These are phyloP conservation scores for Lophius piscatorius DNA, from an alignment of 2,113 vertebrate genomes.

Conservation along the genomic window DNA sequence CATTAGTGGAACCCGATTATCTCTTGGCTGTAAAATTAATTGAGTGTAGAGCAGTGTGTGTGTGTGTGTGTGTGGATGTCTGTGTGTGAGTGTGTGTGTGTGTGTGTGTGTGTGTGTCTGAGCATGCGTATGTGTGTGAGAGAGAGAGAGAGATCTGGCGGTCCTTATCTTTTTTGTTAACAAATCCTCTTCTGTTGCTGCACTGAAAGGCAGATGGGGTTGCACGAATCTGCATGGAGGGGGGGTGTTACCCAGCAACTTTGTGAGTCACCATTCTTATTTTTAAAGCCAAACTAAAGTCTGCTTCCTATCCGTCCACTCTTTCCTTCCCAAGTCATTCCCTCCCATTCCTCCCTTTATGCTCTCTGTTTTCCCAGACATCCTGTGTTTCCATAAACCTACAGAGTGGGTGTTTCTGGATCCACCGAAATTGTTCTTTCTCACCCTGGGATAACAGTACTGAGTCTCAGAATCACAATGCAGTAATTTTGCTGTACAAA, in stretches of 20 bases:
- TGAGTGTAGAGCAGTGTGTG: slow-evolving; percentile 61
- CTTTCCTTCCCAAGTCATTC: slow-evolving; percentile 7
- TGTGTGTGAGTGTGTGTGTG: slow-evolving; percentile 17
- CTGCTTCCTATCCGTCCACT: not conserved
- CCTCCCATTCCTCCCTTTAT: slow-evolving; percentile 15
- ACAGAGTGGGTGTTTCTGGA: slow-evolving; percentile 1
- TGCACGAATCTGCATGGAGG: slow-evolving; percentile 18
- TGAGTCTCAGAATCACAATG: slow-evolving; percentile 19
- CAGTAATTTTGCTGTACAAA: slow-evolving; percentile 51
- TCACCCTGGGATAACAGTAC: slow-evolving; percentile 13
- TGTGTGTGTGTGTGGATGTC: not conserved
- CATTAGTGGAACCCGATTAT: slow-evolving; percentile 83
- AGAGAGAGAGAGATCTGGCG: slow-evolving; percentile 48
- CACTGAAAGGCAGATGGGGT: slow-evolving; percentile 57
- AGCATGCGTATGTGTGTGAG: slow-evolving; percentile 23
- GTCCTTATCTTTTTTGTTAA: slow-evolving; percentile 52
- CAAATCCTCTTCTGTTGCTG: slow-evolving; percentile 65
- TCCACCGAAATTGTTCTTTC: not conserved
- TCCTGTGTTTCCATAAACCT: slow-evolving; percentile 23
- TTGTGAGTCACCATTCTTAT: slow-evolving; percentile 41
- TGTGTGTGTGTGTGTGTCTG: slow-evolving; percentile 33
- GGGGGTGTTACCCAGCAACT: slow-evolving; percentile 20
- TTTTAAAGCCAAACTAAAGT: slow-evolving; percentile 23
- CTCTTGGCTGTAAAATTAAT: slow-evolving; percentile 79
- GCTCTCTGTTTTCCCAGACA: not conserved